Base-by-base conservation (phyloP, 2,113 vertebrate genomes). In the Gopherus flavomarginatus region DNA sequence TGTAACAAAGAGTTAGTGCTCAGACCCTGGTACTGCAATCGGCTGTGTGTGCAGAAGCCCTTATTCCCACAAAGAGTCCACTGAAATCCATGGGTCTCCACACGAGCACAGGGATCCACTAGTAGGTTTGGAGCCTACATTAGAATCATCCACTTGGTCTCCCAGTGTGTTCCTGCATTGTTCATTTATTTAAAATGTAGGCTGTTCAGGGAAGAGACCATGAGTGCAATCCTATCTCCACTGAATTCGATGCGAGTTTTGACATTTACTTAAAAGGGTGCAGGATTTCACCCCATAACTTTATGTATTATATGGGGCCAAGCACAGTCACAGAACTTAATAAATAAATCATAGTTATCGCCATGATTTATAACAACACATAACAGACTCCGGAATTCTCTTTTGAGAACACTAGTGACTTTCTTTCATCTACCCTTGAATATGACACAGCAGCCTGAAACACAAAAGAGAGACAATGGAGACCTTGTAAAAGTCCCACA, bases 201-300 rank as follows among this genome's bases (percentile, higher is more conserved):
- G 1, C 0, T 0, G 16, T 0, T 1, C 0, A 19, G 62, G 38
- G 35, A 44, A 88, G 54, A 57, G 85, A 79, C 12, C n/a, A 83
- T 17, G 35, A 8, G 65, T n/a, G 65, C 8, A 72, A 38, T 22
- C 65, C n/a, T 38, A 38, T 72, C n/a, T 38, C 65, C n/a, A 11
- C 19, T 38, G 65, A 72, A 38, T 54, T 54, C 26, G 75, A 56
- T 59, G 62, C 83, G 77, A 91, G 27, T 54, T 50, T 78, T 47
- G 26, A 24, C 56, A 57, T 57, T 57, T 57, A 57, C 56, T 57
- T 57, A 57, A 57, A 57, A 57, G 24, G 56, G 56, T 57, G 10
- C 56, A 27, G 26, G 56, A 57, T 57, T 24, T 57, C 10, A 27
- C 11, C 24, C 52, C 44, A 62, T 81, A 53, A 49, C 12, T 91